Conservation (phyloP, 2,888 invertebrate species). For the Drosophila sordidula region DNA sequence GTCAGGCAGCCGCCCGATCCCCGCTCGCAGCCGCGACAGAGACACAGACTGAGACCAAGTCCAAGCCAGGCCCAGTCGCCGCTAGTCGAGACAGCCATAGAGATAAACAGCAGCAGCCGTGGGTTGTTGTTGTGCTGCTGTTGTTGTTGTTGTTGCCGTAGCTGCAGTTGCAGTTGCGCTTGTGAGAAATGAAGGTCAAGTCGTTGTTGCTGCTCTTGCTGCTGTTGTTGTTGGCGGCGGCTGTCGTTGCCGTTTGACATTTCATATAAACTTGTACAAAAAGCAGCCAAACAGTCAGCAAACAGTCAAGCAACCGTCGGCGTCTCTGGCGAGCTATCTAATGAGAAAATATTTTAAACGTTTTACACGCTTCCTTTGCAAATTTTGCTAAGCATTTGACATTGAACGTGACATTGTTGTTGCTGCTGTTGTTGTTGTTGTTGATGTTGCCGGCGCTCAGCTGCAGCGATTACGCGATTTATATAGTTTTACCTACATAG, state of each 20-base stretch:
- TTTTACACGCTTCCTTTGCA: constrained; percentile 79
- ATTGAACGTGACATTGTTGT: constrained; percentile 79
- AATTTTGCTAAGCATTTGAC: constrained; percentile 71
- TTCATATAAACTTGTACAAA: constrained; percentile 69
- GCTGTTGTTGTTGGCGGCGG: constrained; percentile 26
- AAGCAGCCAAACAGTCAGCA: constrained; percentile 23
- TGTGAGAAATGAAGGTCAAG: constrained; percentile 77
- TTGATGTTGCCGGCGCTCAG: constrained; percentile 43
- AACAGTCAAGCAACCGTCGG: constrained; percentile 39
- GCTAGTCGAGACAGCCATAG: constrained; percentile 64
- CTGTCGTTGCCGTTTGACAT: constrained; percentile 69
- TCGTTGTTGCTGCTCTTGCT: constrained; percentile 25
- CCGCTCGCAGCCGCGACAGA: constrained; percentile 25
- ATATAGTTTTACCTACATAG: constrained; percentile 48
- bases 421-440: constrained; percentile 36
- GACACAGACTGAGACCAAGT: constrained; percentile 21
- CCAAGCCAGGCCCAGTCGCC: constrained; percentile 51
- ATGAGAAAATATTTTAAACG: constrained; percentile 79
- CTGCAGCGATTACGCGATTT: constrained; percentile 71
- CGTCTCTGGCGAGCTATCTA: constrained; percentile 62
- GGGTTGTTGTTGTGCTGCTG: constrained; percentile 50
- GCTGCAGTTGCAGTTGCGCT: constrained; percentile 58
- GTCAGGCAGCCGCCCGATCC: constrained; percentile 55
- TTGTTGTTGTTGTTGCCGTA: constrained; percentile 31
- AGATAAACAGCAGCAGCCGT: constrained; percentile 72